Evolutionary conservation across 2,888 invertebrate genomes (phyloP).

Genomic region (Pseudoips prasinana): DNA sequence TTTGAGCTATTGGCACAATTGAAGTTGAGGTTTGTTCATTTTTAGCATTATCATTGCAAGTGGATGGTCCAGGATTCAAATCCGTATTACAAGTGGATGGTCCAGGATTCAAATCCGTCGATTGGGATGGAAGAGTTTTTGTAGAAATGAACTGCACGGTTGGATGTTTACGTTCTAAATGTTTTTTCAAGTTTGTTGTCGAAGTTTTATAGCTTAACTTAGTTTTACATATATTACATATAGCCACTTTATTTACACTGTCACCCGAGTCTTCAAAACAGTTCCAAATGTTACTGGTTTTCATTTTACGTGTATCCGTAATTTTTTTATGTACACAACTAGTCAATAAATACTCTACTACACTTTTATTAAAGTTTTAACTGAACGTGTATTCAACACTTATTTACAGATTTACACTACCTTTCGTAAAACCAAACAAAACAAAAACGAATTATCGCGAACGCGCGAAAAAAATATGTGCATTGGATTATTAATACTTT

Average conservation of each 20-base stretch:
- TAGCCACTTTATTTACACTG: constrained; percentile 7
- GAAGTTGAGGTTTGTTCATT: constrained; percentile 1
- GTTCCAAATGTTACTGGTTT: constrained; percentile 5
- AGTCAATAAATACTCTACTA: not conserved
- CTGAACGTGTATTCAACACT: too few relatives aligned
- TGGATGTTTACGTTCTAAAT: constrained; percentile 8
- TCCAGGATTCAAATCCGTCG: constrained; percentile 1
- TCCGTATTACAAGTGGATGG: not conserved
- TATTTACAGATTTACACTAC: too few relatives aligned
- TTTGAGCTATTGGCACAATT: constrained; percentile 1
- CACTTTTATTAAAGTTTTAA: not conserved
- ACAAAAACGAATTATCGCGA: too few relatives aligned
- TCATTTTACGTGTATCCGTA: constrained; percentile 5
- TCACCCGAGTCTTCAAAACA: constrained; percentile 1
- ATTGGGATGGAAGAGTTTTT: constrained; percentile 3
- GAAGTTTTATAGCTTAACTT: constrained; percentile 9
- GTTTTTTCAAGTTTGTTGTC: constrained; percentile 10
- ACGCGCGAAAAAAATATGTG: not conserved
- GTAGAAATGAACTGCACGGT: constrained; percentile 9
- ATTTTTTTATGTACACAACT: constrained; percentile 1
- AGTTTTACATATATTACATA: constrained; percentile 10
- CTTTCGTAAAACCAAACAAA: too few relatives aligned
- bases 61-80: too few relatives aligned
- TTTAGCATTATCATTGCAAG: constrained; percentile 1
- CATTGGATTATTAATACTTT: not conserved